A percentile compares a stretch with the other conserved stretches of the same genome.
phyloP scores from a whole-genome alignment of 2,888 invertebrate genomes.

The Fragum whitleyi region DNA sequence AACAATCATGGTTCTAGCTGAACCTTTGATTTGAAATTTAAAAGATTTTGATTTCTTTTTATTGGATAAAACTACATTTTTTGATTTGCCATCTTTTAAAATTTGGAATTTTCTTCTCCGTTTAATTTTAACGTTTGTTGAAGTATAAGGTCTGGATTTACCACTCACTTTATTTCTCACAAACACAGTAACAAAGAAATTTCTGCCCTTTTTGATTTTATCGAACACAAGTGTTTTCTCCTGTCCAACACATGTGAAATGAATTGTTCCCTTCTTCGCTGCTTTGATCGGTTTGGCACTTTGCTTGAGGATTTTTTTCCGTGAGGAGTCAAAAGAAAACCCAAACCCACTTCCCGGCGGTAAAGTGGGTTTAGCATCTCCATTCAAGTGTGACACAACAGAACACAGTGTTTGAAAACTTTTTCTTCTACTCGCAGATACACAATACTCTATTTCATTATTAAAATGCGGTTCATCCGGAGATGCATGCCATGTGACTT shows the following conservation, averaged over 20 bases:
- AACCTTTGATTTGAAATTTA: conserved; percentile 63
- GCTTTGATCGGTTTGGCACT: conserved; percentile 71
- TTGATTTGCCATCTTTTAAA: conserved; percentile 73
- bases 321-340: conserved; percentile 78
- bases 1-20: conserved; percentile 62
- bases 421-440: conserved; percentile 86
- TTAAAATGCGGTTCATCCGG: conserved; percentile 69
- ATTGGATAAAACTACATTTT: conserved; percentile 68
- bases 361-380: conserved; percentile 80
- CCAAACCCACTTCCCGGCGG: conserved; percentile 80
- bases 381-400: conserved; percentile 85
- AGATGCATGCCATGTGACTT: conserved; percentile 67
- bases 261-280: conserved; percentile 75
- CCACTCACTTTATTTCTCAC: conserved; percentile 87
- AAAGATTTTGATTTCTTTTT: conserved; percentile 57
- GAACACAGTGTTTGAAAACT: conserved; percentile 86
- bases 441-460: conserved; percentile 85
- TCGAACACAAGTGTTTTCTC: conserved; percentile 86
- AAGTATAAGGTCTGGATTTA: conserved; percentile 87
- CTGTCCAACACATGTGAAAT: conserved; percentile 86
- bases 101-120: conserved; percentile 59
- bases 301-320: conserved; percentile 58
- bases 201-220: conserved; percentile 85
- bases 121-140: conserved; percentile 75
- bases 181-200: conserved; percentile 87